These are phyloP conservation scores for Apocheima hispidaria DNA, from an alignment of 2,888 invertebrate genomes.

Conservation along the genomic window DNA sequence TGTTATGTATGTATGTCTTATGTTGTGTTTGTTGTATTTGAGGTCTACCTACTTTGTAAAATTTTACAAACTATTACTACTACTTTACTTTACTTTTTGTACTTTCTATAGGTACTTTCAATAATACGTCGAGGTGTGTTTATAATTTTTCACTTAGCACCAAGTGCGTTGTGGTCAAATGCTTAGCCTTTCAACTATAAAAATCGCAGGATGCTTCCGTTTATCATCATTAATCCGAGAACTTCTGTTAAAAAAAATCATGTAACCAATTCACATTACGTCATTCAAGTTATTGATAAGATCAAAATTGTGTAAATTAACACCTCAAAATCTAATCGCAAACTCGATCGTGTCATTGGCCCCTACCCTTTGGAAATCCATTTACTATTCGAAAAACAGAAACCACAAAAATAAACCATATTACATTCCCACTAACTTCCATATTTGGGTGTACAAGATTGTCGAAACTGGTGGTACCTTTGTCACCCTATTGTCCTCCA, in stretches of 20 bases:
- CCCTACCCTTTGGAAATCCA: conserved; percentile 50
- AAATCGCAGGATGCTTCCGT: too few relatives aligned
- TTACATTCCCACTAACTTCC: background rate
- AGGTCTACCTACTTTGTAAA: too few relatives aligned
- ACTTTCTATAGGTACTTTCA: too few relatives aligned
- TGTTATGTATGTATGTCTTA: too few relatives aligned
- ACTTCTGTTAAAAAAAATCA: background rate
- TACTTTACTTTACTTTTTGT: too few relatives aligned
- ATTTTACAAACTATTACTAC: too few relatives aligned
- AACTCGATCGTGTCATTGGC: conserved; percentile 58
- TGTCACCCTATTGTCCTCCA: conserved; percentile 51
- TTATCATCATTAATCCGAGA: too few relatives aligned
- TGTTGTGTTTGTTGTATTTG: too few relatives aligned
- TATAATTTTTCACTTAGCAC: too few relatives aligned
- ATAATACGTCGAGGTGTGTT: too few relatives aligned
- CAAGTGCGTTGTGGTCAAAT: too few relatives aligned
- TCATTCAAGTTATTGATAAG: conserved; percentile 28
- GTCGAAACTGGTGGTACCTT: conserved; percentile 38
- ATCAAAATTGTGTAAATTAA: conserved; percentile 51
- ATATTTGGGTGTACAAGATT: conserved; percentile 9
- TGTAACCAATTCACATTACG: background rate
- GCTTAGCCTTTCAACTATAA: too few relatives aligned
- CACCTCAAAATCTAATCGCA: conserved; percentile 55
- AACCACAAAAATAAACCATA: conserved; percentile 27
- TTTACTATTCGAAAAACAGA: conserved; percentile 31